Evolutionary conservation across 2,113 vertebrate species (phyloP).

Genomic region (Lophura nycthemera): DNA sequence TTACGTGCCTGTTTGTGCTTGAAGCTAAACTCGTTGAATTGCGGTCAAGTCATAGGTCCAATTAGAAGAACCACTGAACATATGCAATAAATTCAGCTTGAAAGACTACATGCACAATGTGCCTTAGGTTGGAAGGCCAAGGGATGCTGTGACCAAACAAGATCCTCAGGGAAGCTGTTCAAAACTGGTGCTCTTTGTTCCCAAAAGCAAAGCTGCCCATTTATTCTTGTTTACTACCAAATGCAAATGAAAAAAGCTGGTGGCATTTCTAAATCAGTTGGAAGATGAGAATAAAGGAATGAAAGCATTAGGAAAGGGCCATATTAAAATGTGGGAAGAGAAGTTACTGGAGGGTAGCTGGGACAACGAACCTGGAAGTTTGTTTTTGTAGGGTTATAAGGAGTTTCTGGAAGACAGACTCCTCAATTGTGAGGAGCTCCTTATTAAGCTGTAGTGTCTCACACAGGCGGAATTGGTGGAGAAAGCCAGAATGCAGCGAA

Average conservation of each 20-base stretch:
- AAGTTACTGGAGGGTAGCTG: not conserved
- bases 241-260: constrained; percentile 16
- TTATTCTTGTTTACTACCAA: constrained; percentile 25
- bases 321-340: not conserved
- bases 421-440: not conserved
- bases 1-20: not conserved
- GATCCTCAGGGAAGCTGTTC: constrained; percentile 30
- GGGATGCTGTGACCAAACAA: constrained; percentile 56
- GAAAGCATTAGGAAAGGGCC: not conserved
- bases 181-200: constrained; percentile 31
- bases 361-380: not conserved
- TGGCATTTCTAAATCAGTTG: not conserved
- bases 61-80: constrained; percentile 70
- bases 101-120: constrained; percentile 70
- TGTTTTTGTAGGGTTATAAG: not conserved
- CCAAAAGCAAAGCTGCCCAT: constrained; percentile 44
- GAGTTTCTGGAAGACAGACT: not conserved
- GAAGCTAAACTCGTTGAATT: constrained; percentile 59
- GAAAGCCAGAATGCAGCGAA: not conserved
- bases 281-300: not conserved
- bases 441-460: not conserved
- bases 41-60: constrained; percentile 59
- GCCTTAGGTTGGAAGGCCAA: constrained; percentile 68
- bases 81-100: constrained; percentile 72
- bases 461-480: not conserved